Percentiles rank a stretch among this genome's conserved stretches.
Conservation (phyloP, 2,888 invertebrate species). For the Plebejus argus region DNA sequence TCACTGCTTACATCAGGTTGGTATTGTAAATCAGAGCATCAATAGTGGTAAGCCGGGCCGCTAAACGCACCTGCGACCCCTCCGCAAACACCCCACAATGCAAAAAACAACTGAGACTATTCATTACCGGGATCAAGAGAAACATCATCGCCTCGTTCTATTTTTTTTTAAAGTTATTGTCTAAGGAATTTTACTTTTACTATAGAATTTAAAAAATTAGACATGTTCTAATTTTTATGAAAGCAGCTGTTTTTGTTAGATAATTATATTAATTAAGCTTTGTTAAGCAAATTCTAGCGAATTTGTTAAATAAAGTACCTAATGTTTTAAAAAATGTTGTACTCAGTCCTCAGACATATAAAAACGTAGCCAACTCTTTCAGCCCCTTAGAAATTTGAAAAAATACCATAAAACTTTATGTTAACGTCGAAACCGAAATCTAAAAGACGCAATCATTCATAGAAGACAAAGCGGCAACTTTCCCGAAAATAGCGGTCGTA, state of each 20-base stretch:
- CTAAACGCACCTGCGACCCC: slow-evolving; percentile 58
- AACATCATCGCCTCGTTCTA: neutral
- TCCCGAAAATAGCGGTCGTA: slow-evolving; percentile 48
- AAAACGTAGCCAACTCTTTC: neutral
- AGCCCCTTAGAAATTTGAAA: neutral
- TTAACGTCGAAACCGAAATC: slow-evolving; percentile 1
- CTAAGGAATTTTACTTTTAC: too few species aligned
- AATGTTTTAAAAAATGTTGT: too few species aligned
- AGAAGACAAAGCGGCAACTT: slow-evolving; percentile 49
- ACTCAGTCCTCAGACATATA: neutral
- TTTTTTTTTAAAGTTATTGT: neutral
- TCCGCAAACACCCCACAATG: slow-evolving; percentile 34
- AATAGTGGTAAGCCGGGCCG: slow-evolving; percentile 56
- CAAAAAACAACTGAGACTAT: slow-evolving; percentile 23
- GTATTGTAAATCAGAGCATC: slow-evolving; percentile 51
- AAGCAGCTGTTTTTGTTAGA: too few species aligned
- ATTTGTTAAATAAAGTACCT: too few species aligned
- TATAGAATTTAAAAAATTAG: too few species aligned
- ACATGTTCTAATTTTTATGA: too few species aligned
- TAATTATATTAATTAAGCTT: too few species aligned
- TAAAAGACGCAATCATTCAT: slow-evolving; percentile 21
- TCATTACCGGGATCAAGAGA: slow-evolving; percentile 22
- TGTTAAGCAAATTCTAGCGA: too few species aligned
- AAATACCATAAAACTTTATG: neutral
- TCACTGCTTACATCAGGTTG: slow-evolving; percentile 20